Base-by-base conservation (phyloP, 2,888 invertebrate genomes). In the Macrosoma leucophasiata region DNA sequence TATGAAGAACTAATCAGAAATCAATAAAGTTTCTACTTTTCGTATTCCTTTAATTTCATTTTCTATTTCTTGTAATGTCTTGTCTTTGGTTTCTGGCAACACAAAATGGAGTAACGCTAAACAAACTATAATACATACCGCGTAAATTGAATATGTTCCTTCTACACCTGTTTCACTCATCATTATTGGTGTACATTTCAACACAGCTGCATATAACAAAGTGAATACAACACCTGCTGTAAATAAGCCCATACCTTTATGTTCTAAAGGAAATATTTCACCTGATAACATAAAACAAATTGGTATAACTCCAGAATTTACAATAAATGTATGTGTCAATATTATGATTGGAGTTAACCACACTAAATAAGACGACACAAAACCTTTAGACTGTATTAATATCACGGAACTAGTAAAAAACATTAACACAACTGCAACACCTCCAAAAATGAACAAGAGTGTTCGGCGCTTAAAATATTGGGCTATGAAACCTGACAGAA, bases 11-110 rank as follows among this genome's bases (percentile, higher is more conserved):
- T n/a, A n/a, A n/a, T n/a, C n/a, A 3, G 9, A 8, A 9, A 6
- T 14, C 1, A 13, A 4, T 13, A 28, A 19, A 19, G 5, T n/a
- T 28, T 19, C 28, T 13, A 8, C 20, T 28, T 28, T 20, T n/a
- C 9, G 8, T 19, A 13, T 25, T 6, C 41, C 45, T 41, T 43
- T 54, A 1, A 64, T 41, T 21, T 55, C 50, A 41, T 55, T 41
- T 26, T 63, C 62, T 15, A 64, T 61, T n/a, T 62, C 54, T 25
- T 55, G 54, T 14, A 64, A 40, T 1, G 57, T 52, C 25, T 38
- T 60, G 32, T 58, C 56, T 36, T 62, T 64, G 1, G 63, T 64
- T 36, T 64, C 64, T 6, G 62, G 60, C 12, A 64, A 18, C 12
- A 56, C 35, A 18, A 35, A 50, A 34, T 48, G 55, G 12, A 62